These are phyloP conservation scores for Hetaerina titia DNA, from an alignment of 2,888 invertebrate species.

Conservation along the genomic window DNA sequence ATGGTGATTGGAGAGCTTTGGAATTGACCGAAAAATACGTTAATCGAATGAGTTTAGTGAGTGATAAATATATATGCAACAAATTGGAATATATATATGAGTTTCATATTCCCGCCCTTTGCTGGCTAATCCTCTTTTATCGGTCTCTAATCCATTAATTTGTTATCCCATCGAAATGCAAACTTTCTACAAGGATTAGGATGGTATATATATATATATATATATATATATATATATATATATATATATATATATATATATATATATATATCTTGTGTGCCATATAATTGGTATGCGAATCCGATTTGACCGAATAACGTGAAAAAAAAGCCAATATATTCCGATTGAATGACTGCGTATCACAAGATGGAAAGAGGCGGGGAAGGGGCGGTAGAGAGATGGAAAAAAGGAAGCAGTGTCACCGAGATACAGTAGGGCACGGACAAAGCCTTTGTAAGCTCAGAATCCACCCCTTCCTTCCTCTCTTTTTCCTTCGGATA, in stretches of 20 bases:
- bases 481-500: not conserved
- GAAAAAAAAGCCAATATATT: not conserved
- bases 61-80: too few relatives aligned
- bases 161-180: not conserved
- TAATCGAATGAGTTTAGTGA: too few relatives aligned
- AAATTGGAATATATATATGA: too few relatives aligned
- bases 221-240: too few relatives aligned
- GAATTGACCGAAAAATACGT: too few relatives aligned
- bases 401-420: not conserved
- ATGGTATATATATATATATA: too few relatives aligned
- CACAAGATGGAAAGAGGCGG: not conserved
- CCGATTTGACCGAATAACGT: not conserved
- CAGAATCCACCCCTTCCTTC: not conserved
- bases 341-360: not conserved
- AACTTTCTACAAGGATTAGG: not conserved
- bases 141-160: too few relatives aligned
- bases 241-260: too few relatives aligned
- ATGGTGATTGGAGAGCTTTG: too few relatives aligned
- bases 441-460: not conserved
- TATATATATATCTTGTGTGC: not conserved
- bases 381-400: not conserved
- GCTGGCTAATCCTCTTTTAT: too few relatives aligned
- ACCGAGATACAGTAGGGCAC: not conserved
- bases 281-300: not conserved
- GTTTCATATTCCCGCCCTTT: too few relatives aligned